Evolutionary conservation across 2,888 invertebrate species (phyloP).

Genomic region (Lagria hirta): DNA sequence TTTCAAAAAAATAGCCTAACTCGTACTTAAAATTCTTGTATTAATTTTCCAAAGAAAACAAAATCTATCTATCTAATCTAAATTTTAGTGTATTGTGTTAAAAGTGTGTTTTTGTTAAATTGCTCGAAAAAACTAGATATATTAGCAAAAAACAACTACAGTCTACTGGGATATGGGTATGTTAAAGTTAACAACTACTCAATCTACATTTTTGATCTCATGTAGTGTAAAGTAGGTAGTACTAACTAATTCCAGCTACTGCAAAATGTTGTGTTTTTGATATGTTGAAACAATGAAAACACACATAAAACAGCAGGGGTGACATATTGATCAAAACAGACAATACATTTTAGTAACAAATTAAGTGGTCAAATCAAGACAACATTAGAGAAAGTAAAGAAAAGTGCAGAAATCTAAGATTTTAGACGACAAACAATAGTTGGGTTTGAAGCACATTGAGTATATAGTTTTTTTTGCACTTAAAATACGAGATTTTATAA

Average conservation of each 20-base stretch:
- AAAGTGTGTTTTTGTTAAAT: too few species aligned
- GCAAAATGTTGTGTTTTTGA: slow-evolving; percentile 19
- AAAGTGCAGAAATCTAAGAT: slow-evolving; percentile 11
- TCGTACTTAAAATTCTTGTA: too few species aligned
- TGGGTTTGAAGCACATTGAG: too few species aligned
- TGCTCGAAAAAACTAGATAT: too few species aligned
- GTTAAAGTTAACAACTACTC: too few species aligned
- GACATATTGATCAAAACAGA: slow-evolving; percentile 47
- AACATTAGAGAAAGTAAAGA: slow-evolving; percentile 16
- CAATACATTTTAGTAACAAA: slow-evolving; percentile 10
- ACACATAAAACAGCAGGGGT: slow-evolving; percentile 45
- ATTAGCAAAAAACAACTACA: too few species aligned
- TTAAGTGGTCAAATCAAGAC: slow-evolving; percentile 9
- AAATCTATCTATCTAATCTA: slow-evolving; percentile 13
- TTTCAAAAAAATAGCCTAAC: slow-evolving; percentile 19
- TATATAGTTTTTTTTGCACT: too few species aligned
- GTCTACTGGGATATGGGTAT: too few species aligned
- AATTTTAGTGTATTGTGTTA: slow-evolving; percentile 6
- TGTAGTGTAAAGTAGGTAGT: slow-evolving; percentile 2
- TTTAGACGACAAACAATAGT: too few species aligned
- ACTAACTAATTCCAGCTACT: slow-evolving; percentile 13
- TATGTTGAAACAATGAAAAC: slow-evolving; percentile 24
- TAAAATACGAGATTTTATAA: too few species aligned
- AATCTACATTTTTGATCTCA: too few species aligned
- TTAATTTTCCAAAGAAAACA: slow-evolving; percentile 2